Evolutionary conservation across 2,113 vertebrate species (phyloP).

Genomic region (Rhineura floridana): DNA sequence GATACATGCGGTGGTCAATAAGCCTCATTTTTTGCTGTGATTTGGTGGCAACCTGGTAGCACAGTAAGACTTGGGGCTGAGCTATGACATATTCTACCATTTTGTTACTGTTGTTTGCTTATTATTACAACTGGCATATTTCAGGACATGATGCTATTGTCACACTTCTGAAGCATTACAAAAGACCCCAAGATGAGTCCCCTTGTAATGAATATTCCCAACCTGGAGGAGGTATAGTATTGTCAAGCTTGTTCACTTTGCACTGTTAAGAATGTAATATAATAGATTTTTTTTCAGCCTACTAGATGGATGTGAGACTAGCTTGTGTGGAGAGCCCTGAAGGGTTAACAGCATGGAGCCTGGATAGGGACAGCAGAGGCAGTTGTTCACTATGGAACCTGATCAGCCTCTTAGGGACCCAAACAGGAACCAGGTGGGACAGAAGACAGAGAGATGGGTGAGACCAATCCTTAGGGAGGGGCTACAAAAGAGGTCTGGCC

Average conservation of each 20-base stretch:
- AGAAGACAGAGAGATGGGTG: too few species aligned
- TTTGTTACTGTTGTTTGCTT: background rate
- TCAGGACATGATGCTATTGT: conserved; percentile 92
- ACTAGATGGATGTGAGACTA: background rate
- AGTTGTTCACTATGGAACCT: background rate
- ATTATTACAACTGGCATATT: conserved; percentile 27
- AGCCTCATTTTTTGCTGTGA: background rate
- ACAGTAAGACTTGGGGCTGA: background rate
- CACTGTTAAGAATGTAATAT: background rate
- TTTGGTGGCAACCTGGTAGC: background rate
- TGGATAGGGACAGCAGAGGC: background rate
- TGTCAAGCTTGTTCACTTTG: background rate
- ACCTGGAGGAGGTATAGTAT: conserved; percentile 88
- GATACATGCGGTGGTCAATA: too few species aligned
- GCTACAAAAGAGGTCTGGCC: background rate
- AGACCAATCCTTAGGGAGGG: too few species aligned
- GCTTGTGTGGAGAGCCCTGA: background rate
- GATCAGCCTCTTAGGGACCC: background rate
- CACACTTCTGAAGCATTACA: conserved; percentile 94
- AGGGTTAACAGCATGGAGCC: background rate
- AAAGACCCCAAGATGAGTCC: conserved; percentile 89
- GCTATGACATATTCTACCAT: background rate
- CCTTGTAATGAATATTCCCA: conserved; percentile 96
- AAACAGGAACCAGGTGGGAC: background rate
- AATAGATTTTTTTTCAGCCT: background rate